Base-by-base conservation (phyloP, 1,140 invertebrate genomes). In the Listronotus bonariensis region DNA sequence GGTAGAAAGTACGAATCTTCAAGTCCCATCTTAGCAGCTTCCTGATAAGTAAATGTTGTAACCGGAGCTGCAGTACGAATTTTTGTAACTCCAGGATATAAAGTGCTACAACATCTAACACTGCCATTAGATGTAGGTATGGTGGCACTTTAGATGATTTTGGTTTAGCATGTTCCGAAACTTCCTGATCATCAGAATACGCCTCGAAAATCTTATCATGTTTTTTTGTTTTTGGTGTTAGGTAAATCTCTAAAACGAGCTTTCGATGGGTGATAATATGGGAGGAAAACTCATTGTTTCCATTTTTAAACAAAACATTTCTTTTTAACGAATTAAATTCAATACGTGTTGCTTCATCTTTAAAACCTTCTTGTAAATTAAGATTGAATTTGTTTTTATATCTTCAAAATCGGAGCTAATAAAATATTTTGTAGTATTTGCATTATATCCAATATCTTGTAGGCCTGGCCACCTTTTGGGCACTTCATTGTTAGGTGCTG, bases 51-150 rank as follows among this genome's bases (percentile, higher is more conserved):
- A 55, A 70, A 76, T n/a, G 75, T 75, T n/a, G 55, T 66, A 15
- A 76, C 34, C 15, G 67, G 71, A 58, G 62, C 63, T 18, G 70
- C 74, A 9, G 74, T 46, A 26, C 71, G 56, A 11, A 68, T 48
- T 62, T 54, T 73, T 10, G 61, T 63, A 68, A 71, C 65, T 43
- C 73, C 74, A 18, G 73, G 74, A 68, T 74, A 75, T 15, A 75
- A 42, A 75, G 41, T 1, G 64, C n/a, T 3, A 67, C 63, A 43
- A 74, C 48, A 67, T 75, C 69, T 1, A 72, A 48, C 9, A 72
- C 20, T 12, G 73, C 68, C 73, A 74, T 74, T n/a, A 74, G 58
- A 57, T 76, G 72, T 32, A 76, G 57, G 59, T 60, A 69, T 17
- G 42, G 55, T 12, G 45, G 46, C 14, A 20, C 15, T 53, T 70